Base-by-base conservation (phyloP, 64 coral and sea anemone species). In the Platygyra sinensis region DNA sequence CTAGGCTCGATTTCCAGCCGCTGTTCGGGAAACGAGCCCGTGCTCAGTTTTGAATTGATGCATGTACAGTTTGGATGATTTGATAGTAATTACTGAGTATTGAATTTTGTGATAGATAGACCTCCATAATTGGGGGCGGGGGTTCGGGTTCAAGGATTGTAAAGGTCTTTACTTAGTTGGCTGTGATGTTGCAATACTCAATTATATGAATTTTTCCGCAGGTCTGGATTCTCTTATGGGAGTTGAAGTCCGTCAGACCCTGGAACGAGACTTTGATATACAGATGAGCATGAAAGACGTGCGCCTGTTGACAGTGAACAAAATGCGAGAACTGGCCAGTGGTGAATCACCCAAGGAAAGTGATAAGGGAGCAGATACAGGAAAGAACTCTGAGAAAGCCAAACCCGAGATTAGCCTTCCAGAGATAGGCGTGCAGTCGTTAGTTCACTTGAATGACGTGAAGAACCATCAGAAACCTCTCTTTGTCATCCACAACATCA, bases 191-290 rank as follows among this genome's bases (percentile, higher is more conserved):
- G 22, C n/a, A 11, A 29, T 22, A 69, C 22, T 57, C 5, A 46
- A 24, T 30, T 19, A 7, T 11, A 57, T 59, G 67, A 9, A 60
- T 30, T 73, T 1, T 0, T 31, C n/a, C 42, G 12, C 71, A 96
- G 94, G 94, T 72, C 82, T 96, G 18, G 94, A 96, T 73, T 96
- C 94, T 32, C 73, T 96, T 27, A 96, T 96, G 91, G 94, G 94
- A 62, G 94, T 93, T 55, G 94, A 96, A 62, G 91, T 96, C 25
- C 91, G 91, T 2, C 94, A 96, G 61, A 96, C 81, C 6, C 82
- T 96, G 13, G 94, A 96, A 87, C 94, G 94, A 30, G 94, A 96
- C 81, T 96, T 93, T 62, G 87, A 93, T 65, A 93, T 96, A 87
- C 94, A 96, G 27, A 76, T 96, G 24, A 79, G 61, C 17, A 90